These are phyloP conservation scores for Plumapathes pennacea DNA, from an alignment of 92 coral and sea anemone genomes.

Conservation along the genomic window DNA sequence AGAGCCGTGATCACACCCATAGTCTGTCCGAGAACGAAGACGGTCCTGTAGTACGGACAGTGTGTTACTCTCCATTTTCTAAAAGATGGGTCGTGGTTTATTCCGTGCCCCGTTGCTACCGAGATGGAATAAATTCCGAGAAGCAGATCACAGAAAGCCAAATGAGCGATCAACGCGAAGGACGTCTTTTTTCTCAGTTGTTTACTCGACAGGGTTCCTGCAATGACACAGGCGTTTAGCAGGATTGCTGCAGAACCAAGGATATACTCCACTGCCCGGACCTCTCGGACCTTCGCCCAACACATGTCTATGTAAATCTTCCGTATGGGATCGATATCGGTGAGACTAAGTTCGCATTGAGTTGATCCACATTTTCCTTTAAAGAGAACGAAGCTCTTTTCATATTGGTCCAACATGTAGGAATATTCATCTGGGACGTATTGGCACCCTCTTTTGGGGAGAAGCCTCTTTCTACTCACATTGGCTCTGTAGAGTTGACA, in stretches of 20 bases:
- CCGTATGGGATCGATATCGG: background rate
- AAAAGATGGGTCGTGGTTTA: constrained; percentile 8
- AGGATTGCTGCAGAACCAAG: constrained; percentile 32
- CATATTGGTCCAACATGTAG: constrained; percentile 22
- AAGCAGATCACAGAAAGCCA: constrained; percentile 53
- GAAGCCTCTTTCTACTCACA: constrained; percentile 1
- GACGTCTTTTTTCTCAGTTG: constrained; percentile 35
- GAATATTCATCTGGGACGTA: constrained; percentile 24
- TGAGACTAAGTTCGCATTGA: constrained; percentile 8
- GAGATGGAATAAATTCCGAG: constrained; percentile 42
- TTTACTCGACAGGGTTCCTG: constrained; percentile 9
- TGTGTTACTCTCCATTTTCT: constrained; percentile 27
- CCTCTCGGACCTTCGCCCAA: constrained; percentile 19
- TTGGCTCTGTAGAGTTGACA: constrained; percentile 38
- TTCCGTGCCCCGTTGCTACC: constrained; percentile 43
- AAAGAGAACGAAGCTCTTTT: constrained; percentile 12
- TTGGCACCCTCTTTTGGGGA: constrained; percentile 4
- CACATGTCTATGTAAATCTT: constrained; percentile 17
- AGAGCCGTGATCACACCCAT: constrained; percentile 50
- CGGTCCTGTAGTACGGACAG: constrained; percentile 45
- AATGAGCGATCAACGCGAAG: constrained; percentile 36
- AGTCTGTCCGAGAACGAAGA: constrained; percentile 48
- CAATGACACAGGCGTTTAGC: constrained; percentile 31
- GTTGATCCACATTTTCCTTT: constrained; percentile 25
- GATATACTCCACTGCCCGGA: constrained; percentile 25